Base-by-base conservation (phyloP, 1,140 invertebrate species). In the Pomacea maculata region DNA sequence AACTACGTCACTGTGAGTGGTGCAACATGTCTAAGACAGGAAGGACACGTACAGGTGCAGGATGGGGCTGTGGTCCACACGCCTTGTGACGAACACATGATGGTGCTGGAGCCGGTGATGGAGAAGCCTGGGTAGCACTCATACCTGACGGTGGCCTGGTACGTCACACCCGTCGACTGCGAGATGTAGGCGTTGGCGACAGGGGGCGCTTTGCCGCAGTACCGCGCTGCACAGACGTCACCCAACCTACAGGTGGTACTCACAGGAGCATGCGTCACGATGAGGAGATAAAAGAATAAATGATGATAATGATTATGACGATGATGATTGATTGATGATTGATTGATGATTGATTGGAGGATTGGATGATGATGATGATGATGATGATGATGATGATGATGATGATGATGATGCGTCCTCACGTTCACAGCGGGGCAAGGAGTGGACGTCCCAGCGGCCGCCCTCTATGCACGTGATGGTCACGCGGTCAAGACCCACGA, bases 61-160 rank as follows among this genome's bases (percentile, higher is more conserved):
- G 83, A 64, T 63, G 87, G 87, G 21, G 52, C 14, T 5, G 15
- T 25, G n/a, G 72, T 72, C 85, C 85, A 88, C 15, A 29, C 34
- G 45, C 77, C 82, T 78, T 63, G 21, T 14, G 80, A 70, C 4
- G 80, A 72, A 82, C 87, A 88, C 1, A 61, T 79, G n/a, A 86
- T 57, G 61, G 80, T 83, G 25, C 76, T 54, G 67, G 52, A 52
- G 45, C 80, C 82, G 17, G 15, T 19, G 34, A 80, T 4, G 52
- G 74, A 79, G 78, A 83, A 88, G n/a, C 87, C 87, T 55, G 79
- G 81, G 65, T 82, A 85, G 74, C 87, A 88, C 34, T 65, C 55
- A 73, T 83, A 84, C 72, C 79, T 78, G n/a, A 83, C 77, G 15
- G 80, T 83, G 29, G 76, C 76, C 55, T 78, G 55, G 65, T 70